Evolutionary conservation across 2,113 vertebrate genomes (phyloP).

Genomic region (Tetrax tetrax): DNA sequence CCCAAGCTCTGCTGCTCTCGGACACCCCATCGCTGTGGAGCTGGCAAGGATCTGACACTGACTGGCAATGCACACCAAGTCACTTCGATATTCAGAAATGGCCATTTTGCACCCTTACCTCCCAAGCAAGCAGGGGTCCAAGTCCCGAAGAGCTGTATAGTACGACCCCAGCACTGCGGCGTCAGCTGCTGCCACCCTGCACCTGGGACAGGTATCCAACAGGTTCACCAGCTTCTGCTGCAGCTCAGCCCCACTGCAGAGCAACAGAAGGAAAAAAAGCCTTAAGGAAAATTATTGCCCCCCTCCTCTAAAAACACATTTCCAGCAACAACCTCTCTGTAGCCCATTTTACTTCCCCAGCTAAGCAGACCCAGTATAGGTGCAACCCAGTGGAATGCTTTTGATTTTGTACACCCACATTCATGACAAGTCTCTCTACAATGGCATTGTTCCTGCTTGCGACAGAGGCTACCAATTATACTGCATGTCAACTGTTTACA

Average conservation of each 20-base stretch:
- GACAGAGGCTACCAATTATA: neutral
- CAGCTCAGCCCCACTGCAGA: neutral
- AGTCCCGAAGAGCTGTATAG: neutral
- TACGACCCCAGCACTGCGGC: fast-evolving
- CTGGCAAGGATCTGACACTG: neutral
- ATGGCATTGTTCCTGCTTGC: neutral
- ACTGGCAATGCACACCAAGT: fast-evolving
- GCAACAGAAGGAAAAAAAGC: fast-evolving
- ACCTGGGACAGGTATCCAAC: fast-evolving
- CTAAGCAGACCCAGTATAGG: neutral
- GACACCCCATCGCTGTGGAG: fast-evolving
- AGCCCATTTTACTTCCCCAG: neutral
- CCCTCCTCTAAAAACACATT: neutral
- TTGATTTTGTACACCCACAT: neutral
- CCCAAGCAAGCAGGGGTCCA: neutral
- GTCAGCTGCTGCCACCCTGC: neutral
- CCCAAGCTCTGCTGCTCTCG: neutral
- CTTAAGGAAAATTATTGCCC: neutral
- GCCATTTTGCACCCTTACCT: neutral
- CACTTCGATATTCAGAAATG: neutral
- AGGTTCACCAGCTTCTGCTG: neutral
- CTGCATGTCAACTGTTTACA: neutral
- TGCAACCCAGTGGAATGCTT: neutral
- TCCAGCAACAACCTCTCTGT: neutral
- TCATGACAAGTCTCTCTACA: neutral